Conservation (phyloP, 35 echinoderm and acorn worm species). For the Anneissia japonica region DNA sequence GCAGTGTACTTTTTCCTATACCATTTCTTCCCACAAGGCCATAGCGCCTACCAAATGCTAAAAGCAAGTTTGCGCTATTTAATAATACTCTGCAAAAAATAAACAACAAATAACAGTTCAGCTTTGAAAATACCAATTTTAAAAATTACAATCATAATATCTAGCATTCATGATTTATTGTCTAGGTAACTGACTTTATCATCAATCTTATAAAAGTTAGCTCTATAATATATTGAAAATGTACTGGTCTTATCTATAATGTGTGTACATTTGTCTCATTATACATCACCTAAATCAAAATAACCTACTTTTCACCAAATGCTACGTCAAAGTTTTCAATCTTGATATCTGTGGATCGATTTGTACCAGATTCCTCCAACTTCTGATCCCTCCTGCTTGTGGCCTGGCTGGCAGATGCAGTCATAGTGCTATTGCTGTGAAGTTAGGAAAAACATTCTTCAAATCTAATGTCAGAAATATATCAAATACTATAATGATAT, state of each 20-base stretch:
- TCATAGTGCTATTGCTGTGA: constrained; percentile 6
- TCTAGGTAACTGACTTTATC: too few relatives aligned
- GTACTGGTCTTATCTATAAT: too few relatives aligned
- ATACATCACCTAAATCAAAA: neutral
- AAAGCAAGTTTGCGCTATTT: constrained; percentile 67
- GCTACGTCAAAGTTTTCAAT: constrained; percentile 98
- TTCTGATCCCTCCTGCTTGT: constrained; percentile 75
- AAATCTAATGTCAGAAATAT: too few relatives aligned
- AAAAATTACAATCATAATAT: too few relatives aligned
- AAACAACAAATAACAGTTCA: too few relatives aligned
- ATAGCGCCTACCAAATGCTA: constrained; percentile 87
- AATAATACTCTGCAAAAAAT: constrained; percentile 66
- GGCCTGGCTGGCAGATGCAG: constrained; percentile 82
- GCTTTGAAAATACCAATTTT: too few relatives aligned
- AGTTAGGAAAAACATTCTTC: too few relatives aligned
- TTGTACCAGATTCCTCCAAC: constrained; percentile 63
- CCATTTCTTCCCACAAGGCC: constrained; percentile 89
- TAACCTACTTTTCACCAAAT: constrained; percentile 89
- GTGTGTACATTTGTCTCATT: too few relatives aligned
- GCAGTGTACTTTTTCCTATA: constrained; percentile 71
- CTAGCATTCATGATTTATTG: too few relatives aligned
- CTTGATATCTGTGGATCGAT: constrained; percentile 73
- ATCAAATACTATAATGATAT: too few relatives aligned
- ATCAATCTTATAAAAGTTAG: too few relatives aligned
- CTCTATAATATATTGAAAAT: too few relatives aligned